Evolutionary conservation across 1,140 invertebrate species (phyloP), one percentile per base, ranked within the genome.

Genomic region (Euura lappo): DNA sequence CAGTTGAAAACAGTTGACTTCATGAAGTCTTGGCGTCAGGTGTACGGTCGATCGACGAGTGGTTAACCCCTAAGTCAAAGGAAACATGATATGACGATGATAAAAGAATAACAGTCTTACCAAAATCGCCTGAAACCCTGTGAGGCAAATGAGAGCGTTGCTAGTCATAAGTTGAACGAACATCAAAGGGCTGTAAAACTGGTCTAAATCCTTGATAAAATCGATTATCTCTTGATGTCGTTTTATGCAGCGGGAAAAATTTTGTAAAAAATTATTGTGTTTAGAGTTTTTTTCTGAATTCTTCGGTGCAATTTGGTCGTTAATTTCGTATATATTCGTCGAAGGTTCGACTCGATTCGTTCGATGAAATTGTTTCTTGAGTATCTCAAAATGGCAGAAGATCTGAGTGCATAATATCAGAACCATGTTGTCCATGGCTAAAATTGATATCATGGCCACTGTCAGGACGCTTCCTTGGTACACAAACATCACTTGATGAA

Each of bases 71-170:
- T 28, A 28, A 28, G 28, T 28, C 28, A 28, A 28, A 28, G 28
- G 28, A 28, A 28, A 28, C 28, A 28, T 28, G 28, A 28, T 28
- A 28, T 28, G 28, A 28, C 28, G 28, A 28, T 28, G 28, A 28
- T 28, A 28, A 28, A 28, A 28, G 1, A 28, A 28, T 28, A 1
- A 28, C 28, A 60, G 60, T 75, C 78, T 79, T 73, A 83, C 80
- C 75, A 78, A 72, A 10, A 75, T 46, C 11, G 75, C 76, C 68
- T 83, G 81, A 71, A 82, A 83, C 68, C 80, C 76, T 11, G 76
- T 77, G 47, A 83, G 74, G 66, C 80, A 82, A 75, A 83, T 83
- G 65, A 83, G 81, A 64, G 72, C 74, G 8, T 73, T 78, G 46
- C 81, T 83, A 10, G 76, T 79, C 7, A 78, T 66, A 70, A 83